Conservation (phyloP, 2,113 vertebrate genomes). For the Anseranas semipalmata region DNA sequence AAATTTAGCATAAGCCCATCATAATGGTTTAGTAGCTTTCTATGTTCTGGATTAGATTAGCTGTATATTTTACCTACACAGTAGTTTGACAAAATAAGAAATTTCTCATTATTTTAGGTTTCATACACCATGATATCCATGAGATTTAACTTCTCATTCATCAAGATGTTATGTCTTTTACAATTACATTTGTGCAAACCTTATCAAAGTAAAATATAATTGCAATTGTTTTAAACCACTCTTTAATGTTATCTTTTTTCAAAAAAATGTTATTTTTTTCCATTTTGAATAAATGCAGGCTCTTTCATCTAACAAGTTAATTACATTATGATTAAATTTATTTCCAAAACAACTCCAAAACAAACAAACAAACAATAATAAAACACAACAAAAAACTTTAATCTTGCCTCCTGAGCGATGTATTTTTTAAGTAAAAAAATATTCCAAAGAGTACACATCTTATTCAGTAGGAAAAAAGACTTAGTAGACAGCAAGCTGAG, state of each 20-base stretch:
- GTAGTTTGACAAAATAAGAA: not conserved
- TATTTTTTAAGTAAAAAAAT: conserved; percentile 62
- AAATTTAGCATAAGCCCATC: not conserved
- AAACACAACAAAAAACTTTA: conserved; percentile 15
- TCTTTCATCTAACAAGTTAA: conserved; percentile 53
- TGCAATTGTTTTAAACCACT: conserved; percentile 6
- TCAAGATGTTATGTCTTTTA: not conserved
- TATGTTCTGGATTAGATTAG: not conserved
- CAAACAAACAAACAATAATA: not conserved
- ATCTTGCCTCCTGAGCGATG: conserved; percentile 23
- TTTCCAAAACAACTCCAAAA: conserved; percentile 55
- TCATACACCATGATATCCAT: not conserved
- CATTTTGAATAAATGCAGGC: conserved; percentile 42
- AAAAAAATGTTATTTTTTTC: not conserved
- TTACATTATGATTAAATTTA: conserved; percentile 43
- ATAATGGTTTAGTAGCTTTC: not conserved
- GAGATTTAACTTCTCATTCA: not conserved
- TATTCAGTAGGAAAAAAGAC: not conserved
- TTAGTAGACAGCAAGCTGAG: not conserved
- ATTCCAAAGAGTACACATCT: conserved; percentile 24
- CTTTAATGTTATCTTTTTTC: not conserved
- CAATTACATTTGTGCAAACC: not conserved
- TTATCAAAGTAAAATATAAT: conserved; percentile 53
- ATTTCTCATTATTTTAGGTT: not conserved
- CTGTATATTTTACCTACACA: not conserved